Evolutionary conservation across 2,888 invertebrate genomes (phyloP).

Genomic region (Drosophila neoperkinsi): DNA sequence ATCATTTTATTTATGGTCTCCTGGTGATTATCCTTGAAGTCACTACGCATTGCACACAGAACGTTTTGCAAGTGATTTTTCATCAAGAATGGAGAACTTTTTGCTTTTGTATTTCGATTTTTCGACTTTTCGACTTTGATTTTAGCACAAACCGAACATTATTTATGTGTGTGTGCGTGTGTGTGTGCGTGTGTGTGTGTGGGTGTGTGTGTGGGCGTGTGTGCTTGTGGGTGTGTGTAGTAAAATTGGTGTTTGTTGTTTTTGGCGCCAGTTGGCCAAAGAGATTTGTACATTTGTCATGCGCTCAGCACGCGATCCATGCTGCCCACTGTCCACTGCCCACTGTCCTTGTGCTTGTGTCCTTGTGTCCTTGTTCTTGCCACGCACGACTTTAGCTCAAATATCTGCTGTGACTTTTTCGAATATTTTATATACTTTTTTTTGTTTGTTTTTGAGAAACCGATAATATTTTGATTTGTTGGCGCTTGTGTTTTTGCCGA

Average conservation of each 20-base stretch:
- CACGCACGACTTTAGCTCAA: background rate
- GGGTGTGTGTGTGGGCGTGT: slow-evolving; percentile 8
- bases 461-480: background rate
- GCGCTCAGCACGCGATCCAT: slow-evolving; percentile 50
- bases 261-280: slow-evolving; percentile 58
- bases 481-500: slow-evolving; percentile 64
- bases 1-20: slow-evolving; percentile 87
- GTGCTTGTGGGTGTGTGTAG: slow-evolving; percentile 17
- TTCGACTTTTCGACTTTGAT: background rate
- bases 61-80: slow-evolving; percentile 83
- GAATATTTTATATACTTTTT: background rate
- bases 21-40: slow-evolving; percentile 85
- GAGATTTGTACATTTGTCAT: slow-evolving; percentile 45
- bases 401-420: background rate
- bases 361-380: background rate
- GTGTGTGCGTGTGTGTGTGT: background rate
- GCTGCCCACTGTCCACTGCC: slow-evolving; percentile 34
- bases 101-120: slow-evolving; percentile 14
- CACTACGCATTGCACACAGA: slow-evolving; percentile 85
- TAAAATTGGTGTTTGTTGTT: slow-evolving; percentile 18
- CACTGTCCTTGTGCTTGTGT: slow-evolving; percentile 1
- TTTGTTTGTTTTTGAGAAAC: background rate
- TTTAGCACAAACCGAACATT: slow-evolving; percentile 49
- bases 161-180: slow-evolving; percentile 8
- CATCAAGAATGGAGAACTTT: slow-evolving; percentile 70